Conservation (phyloP, 2,888 invertebrate species). For the Conus canariensis region DNA sequence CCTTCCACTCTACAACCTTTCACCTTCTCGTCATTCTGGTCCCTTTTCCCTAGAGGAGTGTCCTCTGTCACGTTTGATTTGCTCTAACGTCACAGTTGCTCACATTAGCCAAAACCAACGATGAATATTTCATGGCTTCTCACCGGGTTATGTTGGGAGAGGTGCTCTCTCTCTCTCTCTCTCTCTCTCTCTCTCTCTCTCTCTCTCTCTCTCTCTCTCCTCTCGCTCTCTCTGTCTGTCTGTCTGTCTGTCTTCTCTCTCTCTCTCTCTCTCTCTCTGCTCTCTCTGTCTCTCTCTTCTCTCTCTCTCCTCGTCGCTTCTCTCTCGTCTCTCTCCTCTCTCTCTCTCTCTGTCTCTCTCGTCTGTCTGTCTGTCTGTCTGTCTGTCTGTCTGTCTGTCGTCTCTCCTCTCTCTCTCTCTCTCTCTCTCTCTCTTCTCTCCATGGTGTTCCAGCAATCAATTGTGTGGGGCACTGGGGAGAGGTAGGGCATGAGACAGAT, state of each 20-base stretch:
- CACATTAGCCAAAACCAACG: constrained; percentile 96
- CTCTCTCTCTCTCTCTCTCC: constrained; percentile 67
- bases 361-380: not conserved
- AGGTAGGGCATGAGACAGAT: not conserved
- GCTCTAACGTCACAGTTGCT: constrained; percentile 79
- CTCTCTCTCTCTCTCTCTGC: not conserved
- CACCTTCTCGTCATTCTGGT: not conserved
- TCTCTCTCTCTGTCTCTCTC: not conserved
- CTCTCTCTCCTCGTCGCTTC: not conserved
- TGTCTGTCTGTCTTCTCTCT: not conserved
- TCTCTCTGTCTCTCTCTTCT: not conserved
- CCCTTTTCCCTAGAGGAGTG: not conserved
- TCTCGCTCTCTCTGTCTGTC: constrained; percentile 75
- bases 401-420: constrained; percentile 81
- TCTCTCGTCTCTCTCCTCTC: not conserved
- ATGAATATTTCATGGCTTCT: constrained; percentile 93
- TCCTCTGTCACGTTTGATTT: not conserved
- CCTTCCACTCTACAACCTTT: not conserved
- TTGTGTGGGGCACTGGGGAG: too few species aligned
- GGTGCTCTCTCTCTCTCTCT: too few species aligned
- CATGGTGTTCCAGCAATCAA: too few species aligned
- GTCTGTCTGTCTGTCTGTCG: not conserved
- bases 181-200: constrained; percentile 81
- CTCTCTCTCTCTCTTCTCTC: not conserved
- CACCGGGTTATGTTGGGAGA: constrained; percentile 94